Evolutionary conservation across 2,113 vertebrate species (phyloP).

Genomic region (Seriola rivoliana): DNA sequence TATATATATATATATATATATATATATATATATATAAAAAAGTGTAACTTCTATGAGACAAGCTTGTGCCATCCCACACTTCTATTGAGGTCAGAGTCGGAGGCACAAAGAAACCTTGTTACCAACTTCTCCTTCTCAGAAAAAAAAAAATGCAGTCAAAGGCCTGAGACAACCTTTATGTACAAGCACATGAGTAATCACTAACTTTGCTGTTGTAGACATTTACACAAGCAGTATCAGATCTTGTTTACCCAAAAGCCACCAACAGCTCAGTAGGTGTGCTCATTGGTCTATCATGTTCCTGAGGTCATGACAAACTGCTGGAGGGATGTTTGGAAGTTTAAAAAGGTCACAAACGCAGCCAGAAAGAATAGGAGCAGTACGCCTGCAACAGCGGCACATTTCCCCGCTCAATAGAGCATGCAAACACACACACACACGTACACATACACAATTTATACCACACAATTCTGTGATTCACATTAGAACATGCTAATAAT

Average conservation of each 20-base stretch:
- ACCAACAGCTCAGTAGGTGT: conserved; percentile 19
- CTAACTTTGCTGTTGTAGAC: conserved; percentile 21
- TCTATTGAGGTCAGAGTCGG: background rate
- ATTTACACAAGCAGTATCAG: conserved; percentile 9
- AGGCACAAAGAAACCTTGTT: background rate
- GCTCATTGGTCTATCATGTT: conserved; percentile 39
- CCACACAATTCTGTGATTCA: background rate
- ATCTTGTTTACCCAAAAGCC: conserved; percentile 49
- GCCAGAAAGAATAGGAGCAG: conserved; percentile 32
- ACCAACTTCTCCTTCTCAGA: background rate
- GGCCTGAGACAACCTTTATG: conserved; percentile 24
- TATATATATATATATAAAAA: background rate
- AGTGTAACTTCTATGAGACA: background rate
- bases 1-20: no score
- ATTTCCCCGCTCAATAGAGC: background rate
- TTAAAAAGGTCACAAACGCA: conserved; percentile 67
- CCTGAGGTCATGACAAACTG: conserved; percentile 45
- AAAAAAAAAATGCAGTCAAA: background rate
- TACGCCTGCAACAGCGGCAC: conserved; percentile 5
- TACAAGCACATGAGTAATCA: conserved; percentile 20
- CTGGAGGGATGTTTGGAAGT: conserved; percentile 42
- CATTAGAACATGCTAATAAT: background rate
- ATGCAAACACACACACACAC: background rate
- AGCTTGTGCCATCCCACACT: background rate
- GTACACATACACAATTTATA: background rate